These are phyloP conservation scores for Vulpes vulpes DNA, from an alignment of 2,113 vertebrate genomes.

Conservation along the genomic window DNA sequence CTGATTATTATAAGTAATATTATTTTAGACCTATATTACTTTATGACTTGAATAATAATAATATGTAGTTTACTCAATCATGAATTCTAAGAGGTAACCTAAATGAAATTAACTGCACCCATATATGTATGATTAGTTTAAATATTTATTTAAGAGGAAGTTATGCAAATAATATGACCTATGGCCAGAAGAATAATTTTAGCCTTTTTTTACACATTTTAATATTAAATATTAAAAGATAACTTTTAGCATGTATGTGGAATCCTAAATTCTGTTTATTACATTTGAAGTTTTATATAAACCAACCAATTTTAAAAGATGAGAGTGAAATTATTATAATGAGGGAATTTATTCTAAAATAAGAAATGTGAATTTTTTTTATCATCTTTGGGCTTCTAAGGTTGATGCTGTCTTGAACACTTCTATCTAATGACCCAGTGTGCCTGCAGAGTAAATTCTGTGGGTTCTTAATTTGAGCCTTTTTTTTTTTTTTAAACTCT, in stretches of 20 bases:
- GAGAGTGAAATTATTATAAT: background rate
- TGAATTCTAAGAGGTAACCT: slow-evolving; percentile 21
- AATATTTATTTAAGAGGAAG: slow-evolving; percentile 21
- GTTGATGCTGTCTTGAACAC: background rate
- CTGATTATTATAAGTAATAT: slow-evolving; percentile 40
- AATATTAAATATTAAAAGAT: slow-evolving; percentile 1
- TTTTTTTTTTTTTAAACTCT: slow-evolving; percentile 2
- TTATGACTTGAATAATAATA: slow-evolving; percentile 59
- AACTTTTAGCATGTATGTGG: background rate
- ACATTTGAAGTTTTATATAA: background rate
- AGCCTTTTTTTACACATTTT: background rate
- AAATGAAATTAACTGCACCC: background rate
- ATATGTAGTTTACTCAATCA: background rate
- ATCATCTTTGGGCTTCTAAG: background rate
- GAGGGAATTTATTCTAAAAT: background rate
- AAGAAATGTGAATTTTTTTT: background rate
- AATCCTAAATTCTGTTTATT: background rate
- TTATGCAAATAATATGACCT: background rate
- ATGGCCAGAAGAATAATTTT: slow-evolving; percentile 1
- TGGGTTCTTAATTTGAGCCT: background rate
- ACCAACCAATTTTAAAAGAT: background rate
- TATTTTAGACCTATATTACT: slow-evolving; percentile 33
- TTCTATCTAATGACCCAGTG: background rate
- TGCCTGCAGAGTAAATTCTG: background rate
- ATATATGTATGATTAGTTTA: slow-evolving; percentile 10